phyloP scores from a whole-genome alignment of 2,797 vertebrate species.

The Syndactyla subalaris region DNA sequence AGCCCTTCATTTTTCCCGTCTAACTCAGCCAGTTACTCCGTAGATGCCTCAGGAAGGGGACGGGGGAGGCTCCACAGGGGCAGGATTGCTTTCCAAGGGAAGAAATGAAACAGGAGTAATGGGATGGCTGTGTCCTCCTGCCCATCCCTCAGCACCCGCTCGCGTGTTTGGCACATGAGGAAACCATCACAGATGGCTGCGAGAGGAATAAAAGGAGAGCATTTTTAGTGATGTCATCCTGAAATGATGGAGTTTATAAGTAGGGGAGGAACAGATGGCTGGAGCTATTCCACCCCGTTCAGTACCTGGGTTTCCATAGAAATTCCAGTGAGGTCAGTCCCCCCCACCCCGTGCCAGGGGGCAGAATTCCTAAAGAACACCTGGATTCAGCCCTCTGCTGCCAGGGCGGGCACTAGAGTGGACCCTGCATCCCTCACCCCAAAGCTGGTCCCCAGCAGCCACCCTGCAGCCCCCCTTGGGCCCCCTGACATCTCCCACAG shows the following conservation, averaged over 20 bases:
- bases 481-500: accelerated
- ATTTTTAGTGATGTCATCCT: slow-evolving; percentile 14
- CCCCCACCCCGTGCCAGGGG: accelerated
- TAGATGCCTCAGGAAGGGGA: not conserved
- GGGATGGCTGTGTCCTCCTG: not conserved
- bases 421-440: not conserved
- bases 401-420: not conserved
- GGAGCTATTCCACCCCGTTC: not conserved
- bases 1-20: not conserved
- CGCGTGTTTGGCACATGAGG: slow-evolving; percentile 15
- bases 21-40: not conserved
- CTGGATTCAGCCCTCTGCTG: not conserved
- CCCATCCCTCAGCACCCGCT: not conserved
- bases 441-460: not conserved
- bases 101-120: not conserved
- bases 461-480: not conserved
- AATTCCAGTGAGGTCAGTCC: not conserved
- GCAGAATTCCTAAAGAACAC: not conserved
- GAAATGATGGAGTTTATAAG: slow-evolving; percentile 49
- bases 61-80: not conserved
- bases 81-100: not conserved
- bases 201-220: slow-evolving; percentile 3
- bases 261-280: slow-evolving; percentile 69
- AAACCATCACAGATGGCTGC: slow-evolving; percentile 56
- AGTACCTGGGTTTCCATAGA: slow-evolving; percentile 62